Evolutionary conservation across 2,888 invertebrate genomes (phyloP).

Genomic region (Napeogenes inachia): DNA sequence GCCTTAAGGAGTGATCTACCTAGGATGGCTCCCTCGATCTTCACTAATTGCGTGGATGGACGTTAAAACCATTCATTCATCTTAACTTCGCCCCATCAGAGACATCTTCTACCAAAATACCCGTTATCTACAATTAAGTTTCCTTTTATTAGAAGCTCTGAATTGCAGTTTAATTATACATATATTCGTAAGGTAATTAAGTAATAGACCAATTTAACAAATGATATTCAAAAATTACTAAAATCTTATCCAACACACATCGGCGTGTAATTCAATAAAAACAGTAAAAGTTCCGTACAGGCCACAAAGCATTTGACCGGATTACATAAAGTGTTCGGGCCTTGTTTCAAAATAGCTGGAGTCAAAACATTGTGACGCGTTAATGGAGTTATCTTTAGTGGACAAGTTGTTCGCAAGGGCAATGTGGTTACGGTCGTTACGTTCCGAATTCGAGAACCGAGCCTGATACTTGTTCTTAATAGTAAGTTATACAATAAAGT

Average conservation of each 20-base stretch:
- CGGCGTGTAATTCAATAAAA: conserved; percentile 44
- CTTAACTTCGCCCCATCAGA: conserved; percentile 27
- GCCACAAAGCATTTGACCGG: conserved; percentile 52
- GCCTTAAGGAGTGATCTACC: conserved; percentile 27
- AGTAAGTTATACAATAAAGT: not conserved
- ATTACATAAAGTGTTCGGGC: conserved; percentile 40
- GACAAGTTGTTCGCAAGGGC: conserved; percentile 50
- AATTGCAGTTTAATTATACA: too few relatives aligned
- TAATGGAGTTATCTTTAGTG: conserved; percentile 61
- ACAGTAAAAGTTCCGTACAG: conserved; percentile 37
- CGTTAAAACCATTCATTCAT: conserved; percentile 30
- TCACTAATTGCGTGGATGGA: conserved; percentile 27
- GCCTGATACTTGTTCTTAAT: conserved; percentile 16
- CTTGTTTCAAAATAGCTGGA: conserved; percentile 48
- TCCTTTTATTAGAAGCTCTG: not conserved
- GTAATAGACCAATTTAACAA: too few relatives aligned
- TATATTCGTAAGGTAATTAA: too few relatives aligned
- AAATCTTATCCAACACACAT: not conserved
- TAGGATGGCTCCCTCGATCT: conserved; percentile 29
- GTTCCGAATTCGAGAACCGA: conserved; percentile 28
- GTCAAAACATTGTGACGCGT: conserved; percentile 54
- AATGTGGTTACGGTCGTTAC: conserved; percentile 42
- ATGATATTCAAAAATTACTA: too few relatives aligned
- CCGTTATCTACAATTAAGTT: conserved; percentile 26
- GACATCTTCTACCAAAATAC: conserved; percentile 27